These are phyloP conservation scores for Unio delphinus DNA, from an alignment of 2,888 invertebrate genomes.

Conservation along the genomic window DNA sequence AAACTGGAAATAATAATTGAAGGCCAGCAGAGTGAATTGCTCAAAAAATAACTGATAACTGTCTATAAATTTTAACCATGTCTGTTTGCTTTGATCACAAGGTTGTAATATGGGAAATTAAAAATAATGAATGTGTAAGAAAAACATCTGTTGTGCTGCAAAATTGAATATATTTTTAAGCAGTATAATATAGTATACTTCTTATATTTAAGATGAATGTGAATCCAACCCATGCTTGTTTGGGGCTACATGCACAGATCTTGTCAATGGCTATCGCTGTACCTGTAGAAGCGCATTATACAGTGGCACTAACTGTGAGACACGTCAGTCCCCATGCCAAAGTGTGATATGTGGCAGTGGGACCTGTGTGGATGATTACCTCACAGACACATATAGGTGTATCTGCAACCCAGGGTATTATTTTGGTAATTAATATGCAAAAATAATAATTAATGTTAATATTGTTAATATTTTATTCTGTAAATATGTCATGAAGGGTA, in stretches of 20 bases:
- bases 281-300: constrained; percentile 88
- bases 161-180: neutral
- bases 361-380: constrained; percentile 48
- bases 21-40: too few relatives aligned
- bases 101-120: neutral
- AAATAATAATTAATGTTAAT: neutral
- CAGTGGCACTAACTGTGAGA: constrained; percentile 86
- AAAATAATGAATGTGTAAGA: neutral
- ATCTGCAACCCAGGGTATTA: constrained; percentile 45
- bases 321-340: constrained; percentile 47
- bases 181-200: neutral
- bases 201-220: constrained; percentile 46
- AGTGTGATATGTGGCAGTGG: constrained; percentile 24
- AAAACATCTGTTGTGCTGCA: neutral
- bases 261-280: constrained; percentile 84
- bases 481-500: too few relatives aligned
- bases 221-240: constrained; percentile 44
- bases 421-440: constrained; percentile 34
- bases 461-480: too few relatives aligned
- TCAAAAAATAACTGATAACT: too few relatives aligned
- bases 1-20: too few relatives aligned
- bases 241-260: constrained; percentile 54
- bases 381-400: constrained; percentile 37
- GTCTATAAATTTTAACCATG: too few relatives aligned
- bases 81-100: neutral